phyloP scores from a whole-genome alignment of 2,113 vertebrate species.

The Mionectes macconnelli region DNA sequence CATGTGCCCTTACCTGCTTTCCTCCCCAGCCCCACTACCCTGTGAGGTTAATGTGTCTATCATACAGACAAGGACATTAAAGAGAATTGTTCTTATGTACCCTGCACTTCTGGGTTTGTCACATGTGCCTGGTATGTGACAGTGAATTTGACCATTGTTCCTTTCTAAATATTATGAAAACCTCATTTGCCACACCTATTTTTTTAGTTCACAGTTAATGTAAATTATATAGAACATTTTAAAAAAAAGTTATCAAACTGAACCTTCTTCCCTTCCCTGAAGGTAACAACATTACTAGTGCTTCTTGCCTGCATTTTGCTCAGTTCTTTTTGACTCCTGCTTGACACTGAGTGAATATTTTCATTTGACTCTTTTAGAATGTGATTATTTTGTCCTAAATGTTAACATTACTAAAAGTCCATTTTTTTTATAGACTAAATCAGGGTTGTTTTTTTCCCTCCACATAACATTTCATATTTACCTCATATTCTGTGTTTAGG shows the following conservation, averaged over 20 bases:
- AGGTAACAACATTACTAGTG: background rate
- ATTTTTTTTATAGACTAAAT: background rate
- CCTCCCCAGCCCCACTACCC: background rate
- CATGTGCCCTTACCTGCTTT: background rate
- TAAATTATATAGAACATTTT: background rate
- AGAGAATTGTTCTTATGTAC: background rate
- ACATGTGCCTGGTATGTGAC: background rate
- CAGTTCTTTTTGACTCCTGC: background rate
- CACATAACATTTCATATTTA: background rate
- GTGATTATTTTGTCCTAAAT: background rate
- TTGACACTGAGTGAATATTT: background rate
- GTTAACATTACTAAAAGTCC: background rate
- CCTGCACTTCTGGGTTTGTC: background rate
- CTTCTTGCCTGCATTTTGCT: background rate
- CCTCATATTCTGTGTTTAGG: background rate
- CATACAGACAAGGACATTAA: background rate
- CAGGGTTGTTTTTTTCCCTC: background rate
- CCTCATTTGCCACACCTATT: background rate
- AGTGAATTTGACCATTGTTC: background rate
- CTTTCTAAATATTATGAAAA: background rate
- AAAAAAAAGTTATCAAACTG: background rate
- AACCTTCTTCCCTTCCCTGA: background rate
- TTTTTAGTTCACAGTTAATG: background rate
- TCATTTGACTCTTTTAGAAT: background rate
- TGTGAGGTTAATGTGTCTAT: background rate